These are phyloP conservation scores for Nilaparvata lugens DNA, from an alignment of 1,140 invertebrate genomes.

Conservation along the genomic window DNA sequence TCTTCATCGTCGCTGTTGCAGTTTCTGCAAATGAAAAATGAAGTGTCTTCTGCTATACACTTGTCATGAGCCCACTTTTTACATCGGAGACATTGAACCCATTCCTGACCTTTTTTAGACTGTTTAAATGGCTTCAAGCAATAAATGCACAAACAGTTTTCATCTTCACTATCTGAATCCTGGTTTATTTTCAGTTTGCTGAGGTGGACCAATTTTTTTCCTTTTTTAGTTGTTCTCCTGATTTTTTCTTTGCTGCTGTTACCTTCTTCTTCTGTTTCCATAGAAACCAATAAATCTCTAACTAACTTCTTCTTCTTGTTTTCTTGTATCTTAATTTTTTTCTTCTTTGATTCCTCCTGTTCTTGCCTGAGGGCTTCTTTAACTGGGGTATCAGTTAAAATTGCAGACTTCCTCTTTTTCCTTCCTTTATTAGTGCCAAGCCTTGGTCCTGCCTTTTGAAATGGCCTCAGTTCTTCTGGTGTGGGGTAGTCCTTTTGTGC, in stretches of 20 bases:
- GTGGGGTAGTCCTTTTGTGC: conserved; percentile 3
- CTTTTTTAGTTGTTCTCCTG: not conserved
- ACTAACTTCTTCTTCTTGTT: conserved; percentile 1
- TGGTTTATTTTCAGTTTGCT: not conserved
- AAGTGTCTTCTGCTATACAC: not conserved
- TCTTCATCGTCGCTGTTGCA: conserved; percentile 1
- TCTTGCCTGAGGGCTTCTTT: conserved; percentile 11
- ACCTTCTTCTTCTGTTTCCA: not conserved
- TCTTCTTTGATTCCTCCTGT: conserved; percentile 9
- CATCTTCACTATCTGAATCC: conserved; percentile 1
- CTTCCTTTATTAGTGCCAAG: not conserved
- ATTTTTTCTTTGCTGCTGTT: not conserved
- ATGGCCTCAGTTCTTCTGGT: conserved; percentile 12
- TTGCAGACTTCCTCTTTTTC: conserved; percentile 3
- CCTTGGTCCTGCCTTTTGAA: conserved; percentile 10
- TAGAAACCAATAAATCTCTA: not conserved
- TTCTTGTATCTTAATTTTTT: conserved; percentile 9
- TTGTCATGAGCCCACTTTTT: not conserved
- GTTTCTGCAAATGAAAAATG: not conserved
- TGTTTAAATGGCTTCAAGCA: not conserved
- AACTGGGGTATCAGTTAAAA: conserved; percentile 13
- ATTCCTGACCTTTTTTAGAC: not conserved
- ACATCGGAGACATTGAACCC: not conserved
- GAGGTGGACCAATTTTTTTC: not conserved
- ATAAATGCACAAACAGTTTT: not conserved